Percentiles rank a stretch among this genome's conserved stretches.
phyloP scores from a whole-genome alignment of 2,797 vertebrate genomes.

The Catamblyrhynchus diadema region DNA sequence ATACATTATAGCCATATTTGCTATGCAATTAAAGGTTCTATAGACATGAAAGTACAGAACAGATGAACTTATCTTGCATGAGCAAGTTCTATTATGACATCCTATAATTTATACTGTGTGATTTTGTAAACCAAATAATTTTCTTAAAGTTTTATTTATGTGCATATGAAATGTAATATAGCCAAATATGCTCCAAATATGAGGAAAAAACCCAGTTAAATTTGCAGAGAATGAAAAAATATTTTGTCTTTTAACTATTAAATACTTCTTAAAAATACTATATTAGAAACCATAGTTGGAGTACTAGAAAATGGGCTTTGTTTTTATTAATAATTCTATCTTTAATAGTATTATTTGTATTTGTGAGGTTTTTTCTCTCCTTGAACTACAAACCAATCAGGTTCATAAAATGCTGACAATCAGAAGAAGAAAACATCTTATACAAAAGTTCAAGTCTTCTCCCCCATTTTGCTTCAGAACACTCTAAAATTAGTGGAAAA shows the following conservation, averaged over 20 bases:
- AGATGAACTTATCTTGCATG: background rate
- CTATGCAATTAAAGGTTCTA: background rate
- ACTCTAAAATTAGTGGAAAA: background rate
- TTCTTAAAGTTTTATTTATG: background rate
- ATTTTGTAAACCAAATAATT: background rate
- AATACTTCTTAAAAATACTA: background rate
- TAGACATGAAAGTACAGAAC: background rate
- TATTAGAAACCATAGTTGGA: background rate
- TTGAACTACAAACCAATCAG: background rate
- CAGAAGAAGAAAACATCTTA: background rate
- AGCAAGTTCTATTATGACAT: background rate
- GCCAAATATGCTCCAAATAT: background rate
- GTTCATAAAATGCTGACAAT: background rate
- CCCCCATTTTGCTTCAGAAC: background rate
- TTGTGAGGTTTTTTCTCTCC: background rate
- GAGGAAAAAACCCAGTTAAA: fast-evolving
- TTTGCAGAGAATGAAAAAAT: background rate
- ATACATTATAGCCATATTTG: background rate
- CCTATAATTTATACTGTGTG: background rate
- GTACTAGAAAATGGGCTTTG: fast-evolving
- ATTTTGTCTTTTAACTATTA: background rate
- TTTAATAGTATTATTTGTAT: background rate
- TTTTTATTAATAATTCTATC: background rate
- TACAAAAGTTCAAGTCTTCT: background rate
- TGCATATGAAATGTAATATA: background rate